Conservation (phyloP, 2,797 vertebrate genomes). For the Scarus forsteni region DNA sequence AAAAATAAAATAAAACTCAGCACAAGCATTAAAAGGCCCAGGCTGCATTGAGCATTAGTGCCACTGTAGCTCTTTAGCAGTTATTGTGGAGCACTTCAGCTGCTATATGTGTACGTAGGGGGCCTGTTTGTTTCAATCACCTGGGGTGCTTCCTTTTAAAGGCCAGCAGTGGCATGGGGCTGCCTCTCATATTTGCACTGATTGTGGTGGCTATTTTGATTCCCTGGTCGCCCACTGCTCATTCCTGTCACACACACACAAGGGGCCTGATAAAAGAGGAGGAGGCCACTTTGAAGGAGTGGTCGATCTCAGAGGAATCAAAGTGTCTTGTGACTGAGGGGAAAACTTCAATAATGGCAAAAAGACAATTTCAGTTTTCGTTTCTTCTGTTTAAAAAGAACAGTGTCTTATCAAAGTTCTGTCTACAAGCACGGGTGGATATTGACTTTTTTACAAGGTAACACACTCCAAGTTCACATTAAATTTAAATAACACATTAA, state of each 20-base stretch:
- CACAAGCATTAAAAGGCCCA: slow-evolving; percentile 56
- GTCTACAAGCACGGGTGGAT: slow-evolving; percentile 5
- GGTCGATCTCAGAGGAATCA: slow-evolving; percentile 67
- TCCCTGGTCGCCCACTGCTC: slow-evolving; percentile 68
- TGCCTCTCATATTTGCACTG: slow-evolving; percentile 80
- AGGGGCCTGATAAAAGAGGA: slow-evolving; percentile 60
- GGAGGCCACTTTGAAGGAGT: slow-evolving; percentile 77
- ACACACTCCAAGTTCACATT: too few relatives aligned
- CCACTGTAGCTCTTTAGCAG: slow-evolving; percentile 58
- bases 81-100: slow-evolving; percentile 71
- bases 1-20: slow-evolving; percentile 60
- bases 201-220: slow-evolving; percentile 84
- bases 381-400: slow-evolving; percentile 33
- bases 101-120: slow-evolving; percentile 65
- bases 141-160: slow-evolving; percentile 67
- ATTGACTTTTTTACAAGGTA: too few relatives aligned
- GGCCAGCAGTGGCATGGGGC: slow-evolving; percentile 69
- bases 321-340: slow-evolving; percentile 50
- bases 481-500: too few relatives aligned
- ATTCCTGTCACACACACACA: slow-evolving; percentile 67
- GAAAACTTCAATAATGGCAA: slow-evolving; percentile 58
- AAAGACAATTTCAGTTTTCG: slow-evolving; percentile 51
- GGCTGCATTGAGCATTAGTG: slow-evolving; percentile 56
- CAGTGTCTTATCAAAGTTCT: slow-evolving; percentile 60
- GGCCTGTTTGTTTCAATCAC: slow-evolving; percentile 73